phyloP scores from a whole-genome alignment of 1,140 invertebrate genomes.

The Pseudomyrmex dendroicus region DNA sequence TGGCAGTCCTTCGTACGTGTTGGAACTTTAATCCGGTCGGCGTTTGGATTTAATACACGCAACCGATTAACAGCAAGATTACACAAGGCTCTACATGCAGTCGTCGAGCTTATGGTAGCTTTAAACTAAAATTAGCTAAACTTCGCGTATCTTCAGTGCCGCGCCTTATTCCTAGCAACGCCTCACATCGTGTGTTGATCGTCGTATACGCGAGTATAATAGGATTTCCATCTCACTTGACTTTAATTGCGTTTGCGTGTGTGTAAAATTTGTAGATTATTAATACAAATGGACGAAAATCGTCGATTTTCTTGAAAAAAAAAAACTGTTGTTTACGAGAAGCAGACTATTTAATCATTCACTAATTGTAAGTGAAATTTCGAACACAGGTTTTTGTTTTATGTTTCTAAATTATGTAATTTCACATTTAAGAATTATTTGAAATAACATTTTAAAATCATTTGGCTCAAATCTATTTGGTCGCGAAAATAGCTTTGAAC shows the following conservation, averaged over 20 bases:
- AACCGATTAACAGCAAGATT: constrained; percentile 60
- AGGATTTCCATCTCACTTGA: constrained; percentile 43
- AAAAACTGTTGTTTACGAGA: neutral
- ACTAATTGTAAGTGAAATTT: too few species aligned
- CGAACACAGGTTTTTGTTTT: too few species aligned
- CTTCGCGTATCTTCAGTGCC: constrained; percentile 53
- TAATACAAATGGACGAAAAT: constrained; percentile 11
- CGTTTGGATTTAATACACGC: constrained; percentile 59
- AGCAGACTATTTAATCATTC: neutral
- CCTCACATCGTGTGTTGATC: constrained; percentile 44
- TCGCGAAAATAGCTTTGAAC: too few species aligned
- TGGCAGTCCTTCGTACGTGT: constrained; percentile 55
- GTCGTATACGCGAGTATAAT: constrained; percentile 23
- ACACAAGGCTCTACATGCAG: constrained; percentile 57
- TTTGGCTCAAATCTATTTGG: too few species aligned
- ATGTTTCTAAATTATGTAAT: too few species aligned
- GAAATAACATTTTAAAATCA: too few species aligned
- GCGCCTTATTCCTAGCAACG: constrained; percentile 47
- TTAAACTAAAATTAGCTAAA: constrained; percentile 63
- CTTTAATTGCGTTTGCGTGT: constrained; percentile 14
- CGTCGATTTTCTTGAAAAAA: neutral
- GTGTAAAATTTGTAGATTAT: neutral
- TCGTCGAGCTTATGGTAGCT: constrained; percentile 60
- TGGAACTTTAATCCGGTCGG: constrained; percentile 56
- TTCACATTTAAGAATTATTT: too few species aligned